Base-by-base conservation (phyloP, 2,113 vertebrate species). In the Vanacampus margaritifer region DNA sequence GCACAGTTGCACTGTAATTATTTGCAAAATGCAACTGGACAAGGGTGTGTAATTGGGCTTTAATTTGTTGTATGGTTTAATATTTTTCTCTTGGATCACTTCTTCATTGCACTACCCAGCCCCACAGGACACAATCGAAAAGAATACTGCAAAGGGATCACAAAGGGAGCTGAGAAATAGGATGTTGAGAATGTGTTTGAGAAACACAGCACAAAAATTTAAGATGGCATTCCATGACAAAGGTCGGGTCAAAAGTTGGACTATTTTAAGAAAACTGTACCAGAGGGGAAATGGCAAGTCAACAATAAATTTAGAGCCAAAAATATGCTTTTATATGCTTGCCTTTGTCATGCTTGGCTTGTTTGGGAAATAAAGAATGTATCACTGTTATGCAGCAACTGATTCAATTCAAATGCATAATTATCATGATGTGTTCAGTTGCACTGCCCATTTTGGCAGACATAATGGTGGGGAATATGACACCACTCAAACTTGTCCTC, bases 401-500 rank as follows among this genome's bases (percentile, higher is more conserved):
- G 89, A 91, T 91, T 88, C 82, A 84, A 87, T 77, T 76, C 83
- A 86, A 87, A 88, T 75, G 75, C 87, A 76, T 87, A 86, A 84
- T 74, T 53, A 85, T 86, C 79, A 86, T 87, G 87, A 86, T 81
- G 68, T 75, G 70, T 65, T 64, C 75, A 59, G 50, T 74, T 79
- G 26, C 67, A 10, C 65, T 68, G 77, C 78, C 73, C 75, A 70
- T 58, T 76, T 69, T 85, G 82, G 82, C 85, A 73, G 65, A 73
- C 54, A 59, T 67, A 77, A 77, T 59, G 77, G 79, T 80, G n/a
- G n/a, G 63, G 21, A 74, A 76, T 53, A 80, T 65, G 63, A 79
- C 68, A 86, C 84, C 90, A 87, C 73, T 69, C 74, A 65, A 23
- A 75, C 68, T n/a, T 58, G 58, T 66, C 76, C 81, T 86, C 82